These are phyloP conservation scores for Nycteola revayana DNA, from an alignment of 2,888 invertebrate species.

Conservation along the genomic window DNA sequence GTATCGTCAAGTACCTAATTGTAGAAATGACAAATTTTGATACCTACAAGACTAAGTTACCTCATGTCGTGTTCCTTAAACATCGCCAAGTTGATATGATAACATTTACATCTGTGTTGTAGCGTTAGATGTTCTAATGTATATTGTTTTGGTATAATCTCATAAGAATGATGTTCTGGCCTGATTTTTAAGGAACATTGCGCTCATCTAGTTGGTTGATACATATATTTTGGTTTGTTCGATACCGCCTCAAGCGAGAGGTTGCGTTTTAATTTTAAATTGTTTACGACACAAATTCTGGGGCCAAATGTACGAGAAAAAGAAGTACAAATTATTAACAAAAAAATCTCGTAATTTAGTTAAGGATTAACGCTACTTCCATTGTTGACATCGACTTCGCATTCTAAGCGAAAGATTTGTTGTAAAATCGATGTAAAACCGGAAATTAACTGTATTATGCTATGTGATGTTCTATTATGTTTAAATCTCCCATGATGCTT, in stretches of 20 bases:
- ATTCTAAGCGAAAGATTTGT: constrained; percentile 23
- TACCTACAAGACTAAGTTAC: constrained; percentile 26
- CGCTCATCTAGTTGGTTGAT: constrained; percentile 13
- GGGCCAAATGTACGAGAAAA: constrained; percentile 74
- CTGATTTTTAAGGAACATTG: constrained; percentile 28
- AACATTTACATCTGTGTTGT: constrained; percentile 5
- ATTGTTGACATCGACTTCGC: constrained; percentile 34
- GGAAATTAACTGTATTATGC: constrained; percentile 6
- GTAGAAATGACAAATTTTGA: constrained; percentile 22
- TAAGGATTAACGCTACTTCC: constrained; percentile 52
- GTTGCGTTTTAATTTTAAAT: constrained; percentile 36
- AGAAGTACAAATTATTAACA: constrained; percentile 71
- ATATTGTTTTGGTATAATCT: constrained; percentile 5
- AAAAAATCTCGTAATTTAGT: constrained; percentile 67
- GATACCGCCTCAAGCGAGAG: constrained; percentile 7
- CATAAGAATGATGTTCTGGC: constrained; percentile 7
- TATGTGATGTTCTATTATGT: constrained; percentile 12
- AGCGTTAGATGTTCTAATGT: neutral
- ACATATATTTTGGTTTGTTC: constrained; percentile 18
- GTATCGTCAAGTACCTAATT: constrained; percentile 31
- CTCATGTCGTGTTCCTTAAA: constrained; percentile 24
- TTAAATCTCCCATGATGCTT: constrained; percentile 5
- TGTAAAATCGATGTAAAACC: constrained; percentile 8
- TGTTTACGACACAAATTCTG: constrained; percentile 60
- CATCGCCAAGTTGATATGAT: constrained; percentile 15